These are phyloP conservation scores for Amphiprion percula DNA, from an alignment of 2,113 vertebrate species.

Conservation along the genomic window DNA sequence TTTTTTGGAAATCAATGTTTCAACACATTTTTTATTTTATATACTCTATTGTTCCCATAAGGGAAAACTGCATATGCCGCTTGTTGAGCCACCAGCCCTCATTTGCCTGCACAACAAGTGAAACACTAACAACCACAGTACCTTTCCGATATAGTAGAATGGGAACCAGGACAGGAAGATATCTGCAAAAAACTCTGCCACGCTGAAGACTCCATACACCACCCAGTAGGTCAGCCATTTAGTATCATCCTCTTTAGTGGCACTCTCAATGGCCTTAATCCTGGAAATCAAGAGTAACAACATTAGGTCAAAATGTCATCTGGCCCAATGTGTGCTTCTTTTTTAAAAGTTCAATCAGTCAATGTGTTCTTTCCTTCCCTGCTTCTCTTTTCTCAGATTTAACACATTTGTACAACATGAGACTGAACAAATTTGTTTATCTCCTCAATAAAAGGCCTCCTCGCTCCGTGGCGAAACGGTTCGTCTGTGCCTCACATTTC, in stretches of 20 bases:
- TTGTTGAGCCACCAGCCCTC: no score
- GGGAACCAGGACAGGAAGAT: constrained; percentile 98
- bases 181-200: constrained; percentile 96
- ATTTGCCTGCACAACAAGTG: no score
- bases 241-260: constrained; percentile 97
- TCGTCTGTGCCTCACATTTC: no score
- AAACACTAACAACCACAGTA: constrained; percentile 61
- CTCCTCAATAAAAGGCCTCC: no score
- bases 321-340: not conserved
- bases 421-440: no score
- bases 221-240: constrained; percentile 99
- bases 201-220: constrained; percentile 96
- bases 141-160: constrained; percentile 98
- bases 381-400: no score
- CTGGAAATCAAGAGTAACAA: constrained; percentile 79
- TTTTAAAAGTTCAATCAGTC: no score
- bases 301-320: not conserved
- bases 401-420: no score
- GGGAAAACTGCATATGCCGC: no score
- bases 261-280: constrained; percentile 98
- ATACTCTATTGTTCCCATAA: no score
- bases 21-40: not conserved
- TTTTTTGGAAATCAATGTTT: not conserved
- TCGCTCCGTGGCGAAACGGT: no score
- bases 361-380: no score